Evolutionary conservation across 2,888 invertebrate species (phyloP), one percentile per base, ranked within the genome.

Genomic region (Calameuta idolon): DNA sequence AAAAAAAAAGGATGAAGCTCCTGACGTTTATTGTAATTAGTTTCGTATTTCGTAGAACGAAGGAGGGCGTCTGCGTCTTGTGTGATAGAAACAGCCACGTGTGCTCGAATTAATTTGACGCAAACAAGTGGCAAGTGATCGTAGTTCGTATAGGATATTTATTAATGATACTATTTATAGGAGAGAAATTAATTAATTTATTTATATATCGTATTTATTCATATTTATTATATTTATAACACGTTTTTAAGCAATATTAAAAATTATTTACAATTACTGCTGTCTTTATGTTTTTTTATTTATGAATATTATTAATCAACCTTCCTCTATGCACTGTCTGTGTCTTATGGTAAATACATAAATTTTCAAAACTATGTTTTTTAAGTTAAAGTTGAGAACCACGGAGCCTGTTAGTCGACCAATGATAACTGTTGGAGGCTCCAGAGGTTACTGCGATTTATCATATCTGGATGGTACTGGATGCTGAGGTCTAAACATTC

Each of bases 151-250:
- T 79, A 77, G 37, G 74, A 31, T 83, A 83, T 84, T 82, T 81
- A 83, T 83, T 79, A 87, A 87, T 84, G 84, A 87, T 84, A 86
- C 81, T 81, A 78, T 79, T 81, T 80, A 73, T 80, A 81, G 76
- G 55, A 30, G 30, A 77, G 76, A 77, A 69, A 30, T 79, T 75
- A 76, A 79, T 78, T 81, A 71, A 81, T 69, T 74, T 80, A 68
- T 79, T 75, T 81, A 77, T 74, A 77, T 76, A 74, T 79, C 40
- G 77, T 75, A 74, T n/a, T 75, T 83, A 81, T 73, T 80, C 81
- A 83, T 83, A 84, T 83, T 84, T 85, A 85, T 87, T 86, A 79
- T 79, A 82, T 76, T 85, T 84, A 80, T 85, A 85, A 82, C 69
- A 75, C 69, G 74, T 80, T 83, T 82, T 55, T 71, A 71, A 33